Percentiles rank a stretch among this genome's conserved stretches.
These are phyloP conservation scores for Alosa sapidissima DNA, from an alignment of 2,797 vertebrate genomes.

Conservation along the genomic window DNA sequence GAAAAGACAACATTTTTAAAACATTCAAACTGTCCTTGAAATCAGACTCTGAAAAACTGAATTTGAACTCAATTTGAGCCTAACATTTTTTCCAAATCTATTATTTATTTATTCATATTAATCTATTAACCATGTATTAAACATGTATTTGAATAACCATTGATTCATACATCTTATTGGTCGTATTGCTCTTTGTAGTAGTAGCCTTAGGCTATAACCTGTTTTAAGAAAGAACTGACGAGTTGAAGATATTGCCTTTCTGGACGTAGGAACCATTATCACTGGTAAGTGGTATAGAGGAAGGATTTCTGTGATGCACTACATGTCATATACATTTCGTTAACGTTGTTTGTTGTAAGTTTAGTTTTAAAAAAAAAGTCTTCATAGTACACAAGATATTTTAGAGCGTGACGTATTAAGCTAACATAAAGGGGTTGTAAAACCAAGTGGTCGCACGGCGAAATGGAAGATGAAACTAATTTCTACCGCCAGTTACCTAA, in stretches of 20 bases:
- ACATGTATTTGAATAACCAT: too few relatives aligned
- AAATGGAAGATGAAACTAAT: slow-evolving; percentile 15
- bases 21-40: too few relatives aligned
- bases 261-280: not conserved
- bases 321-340: not conserved
- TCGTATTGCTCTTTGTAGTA: too few relatives aligned
- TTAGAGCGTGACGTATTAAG: not conserved
- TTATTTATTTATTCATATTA: too few relatives aligned
- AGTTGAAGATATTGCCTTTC: not conserved
- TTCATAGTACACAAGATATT: not conserved
- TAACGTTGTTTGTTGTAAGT: not conserved
- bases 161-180: too few relatives aligned
- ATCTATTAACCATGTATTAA: too few relatives aligned
- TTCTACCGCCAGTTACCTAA: slow-evolving; percentile 76
- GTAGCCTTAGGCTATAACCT: too few relatives aligned
- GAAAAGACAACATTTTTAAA: too few relatives aligned
- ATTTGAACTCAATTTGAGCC: too few relatives aligned
- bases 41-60: too few relatives aligned
- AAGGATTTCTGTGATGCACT: not conserved
- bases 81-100: too few relatives aligned
- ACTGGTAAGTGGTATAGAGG: not conserved
- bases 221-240: too few relatives aligned
- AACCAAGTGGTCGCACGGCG: not conserved
- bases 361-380: not conserved
- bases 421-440: not conserved